Evolutionary conservation across 2,113 vertebrate species (phyloP).

Genomic region (Ibidorhyncha struthersii): DNA sequence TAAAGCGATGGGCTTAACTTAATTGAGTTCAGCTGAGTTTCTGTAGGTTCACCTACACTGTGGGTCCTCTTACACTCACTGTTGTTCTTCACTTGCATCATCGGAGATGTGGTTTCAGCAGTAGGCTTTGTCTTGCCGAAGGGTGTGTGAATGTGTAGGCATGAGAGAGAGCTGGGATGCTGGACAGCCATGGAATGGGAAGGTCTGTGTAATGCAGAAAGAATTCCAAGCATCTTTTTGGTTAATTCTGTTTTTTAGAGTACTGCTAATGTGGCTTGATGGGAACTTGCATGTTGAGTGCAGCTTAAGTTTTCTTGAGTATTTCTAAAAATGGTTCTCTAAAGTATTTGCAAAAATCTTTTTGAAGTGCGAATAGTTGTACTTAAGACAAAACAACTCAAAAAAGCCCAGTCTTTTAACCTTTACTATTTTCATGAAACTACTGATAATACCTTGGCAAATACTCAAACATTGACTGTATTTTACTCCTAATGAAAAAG

Average conservation of each 20-base stretch:
- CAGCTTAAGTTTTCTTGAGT: not conserved
- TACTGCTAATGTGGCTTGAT: slow-evolving; percentile 31
- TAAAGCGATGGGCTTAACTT: not conserved
- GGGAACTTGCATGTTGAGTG: not conserved
- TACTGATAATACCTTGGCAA: not conserved
- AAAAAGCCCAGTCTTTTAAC: not conserved
- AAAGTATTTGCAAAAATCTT: not conserved
- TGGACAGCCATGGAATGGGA: not conserved
- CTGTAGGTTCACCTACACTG: rapidly evolving
- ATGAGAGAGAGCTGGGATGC: not conserved
- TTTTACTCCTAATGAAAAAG: not conserved
- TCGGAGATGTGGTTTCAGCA: not conserved
- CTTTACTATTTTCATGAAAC: not conserved
- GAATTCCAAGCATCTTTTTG: slow-evolving; percentile 62
- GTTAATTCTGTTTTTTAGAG: slow-evolving; percentile 42
- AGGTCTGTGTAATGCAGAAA: slow-evolving; percentile 51
- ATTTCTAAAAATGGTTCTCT: not conserved
- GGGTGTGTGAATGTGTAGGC: not conserved
- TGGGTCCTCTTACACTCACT: not conserved
- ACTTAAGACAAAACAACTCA: not conserved
- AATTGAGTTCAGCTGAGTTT: not conserved
- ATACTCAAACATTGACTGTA: not conserved
- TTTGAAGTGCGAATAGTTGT: not conserved
- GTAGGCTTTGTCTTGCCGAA: not conserved
- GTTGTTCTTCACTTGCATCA: not conserved